Evolutionary conservation across 2,113 vertebrate species (phyloP).

Genomic region (Amphiprion percula): DNA sequence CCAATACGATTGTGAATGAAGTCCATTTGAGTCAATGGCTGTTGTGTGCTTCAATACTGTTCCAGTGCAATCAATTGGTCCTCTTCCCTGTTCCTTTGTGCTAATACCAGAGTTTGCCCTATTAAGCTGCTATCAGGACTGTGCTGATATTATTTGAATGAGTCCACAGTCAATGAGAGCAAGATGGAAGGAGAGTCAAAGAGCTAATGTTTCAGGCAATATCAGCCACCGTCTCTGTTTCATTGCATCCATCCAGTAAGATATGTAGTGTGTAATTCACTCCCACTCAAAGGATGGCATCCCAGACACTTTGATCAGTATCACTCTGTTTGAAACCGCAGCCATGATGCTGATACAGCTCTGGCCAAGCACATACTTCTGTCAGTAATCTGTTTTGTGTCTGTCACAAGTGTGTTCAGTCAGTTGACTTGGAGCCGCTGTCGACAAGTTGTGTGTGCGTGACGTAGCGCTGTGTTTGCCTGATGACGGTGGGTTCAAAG

Average conservation of each 20-base stretch:
- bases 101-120: slow-evolving; percentile 84
- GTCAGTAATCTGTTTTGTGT: slow-evolving; percentile 64
- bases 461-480: slow-evolving; percentile 50
- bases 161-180: slow-evolving; percentile 75
- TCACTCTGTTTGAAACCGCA: slow-evolving; percentile 65
- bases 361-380: slow-evolving; percentile 52
- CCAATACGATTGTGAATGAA: slow-evolving; percentile 79
- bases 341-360: slow-evolving; percentile 60
- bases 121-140: slow-evolving; percentile 84
- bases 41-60: slow-evolving; percentile 74
- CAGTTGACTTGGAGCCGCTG: slow-evolving; percentile 40
- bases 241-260: slow-evolving; percentile 65
- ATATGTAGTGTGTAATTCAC: slow-evolving; percentile 63
- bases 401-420: slow-evolving; percentile 53
- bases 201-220: slow-evolving; percentile 81
- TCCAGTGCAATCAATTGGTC: slow-evolving; percentile 77
- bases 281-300: slow-evolving; percentile 66
- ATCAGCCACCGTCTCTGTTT: slow-evolving; percentile 74
- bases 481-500: slow-evolving; percentile 65
- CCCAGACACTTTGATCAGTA: slow-evolving; percentile 65
- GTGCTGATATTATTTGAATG: slow-evolving; percentile 79
- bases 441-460: slow-evolving; percentile 23
- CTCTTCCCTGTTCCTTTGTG: slow-evolving; percentile 77
- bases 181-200: slow-evolving; percentile 64
- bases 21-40: slow-evolving; percentile 70